phyloP scores from a whole-genome alignment of 2,113 vertebrate genomes.

The Zingel zingel region DNA sequence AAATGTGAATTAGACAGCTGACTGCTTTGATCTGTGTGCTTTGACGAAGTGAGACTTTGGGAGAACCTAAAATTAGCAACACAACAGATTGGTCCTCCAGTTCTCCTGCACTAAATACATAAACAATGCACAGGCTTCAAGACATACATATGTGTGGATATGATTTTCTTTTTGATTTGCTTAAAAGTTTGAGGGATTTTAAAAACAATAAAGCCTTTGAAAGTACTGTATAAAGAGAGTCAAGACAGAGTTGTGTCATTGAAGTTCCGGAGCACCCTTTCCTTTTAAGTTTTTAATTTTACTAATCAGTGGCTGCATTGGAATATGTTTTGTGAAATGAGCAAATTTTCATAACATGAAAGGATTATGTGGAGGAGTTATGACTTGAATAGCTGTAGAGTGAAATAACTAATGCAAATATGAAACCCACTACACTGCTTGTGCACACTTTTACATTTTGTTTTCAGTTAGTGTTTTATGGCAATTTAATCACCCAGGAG shows the following conservation, averaged over 20 bases:
- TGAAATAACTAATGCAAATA: neutral
- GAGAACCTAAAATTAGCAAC: slow-evolving; percentile 33
- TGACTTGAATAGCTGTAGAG: neutral
- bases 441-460: neutral
- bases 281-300: slow-evolving; percentile 5
- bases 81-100: slow-evolving; percentile 17
- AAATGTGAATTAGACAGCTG: slow-evolving; percentile 51
- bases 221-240: neutral
- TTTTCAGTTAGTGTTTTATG: slow-evolving; percentile 6
- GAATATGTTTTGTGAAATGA: slow-evolving; percentile 18
- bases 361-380: slow-evolving; percentile 11
- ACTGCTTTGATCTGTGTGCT: slow-evolving; percentile 25
- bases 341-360: slow-evolving; percentile 13
- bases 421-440: neutral
- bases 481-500: neutral
- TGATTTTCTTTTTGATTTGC: neutral
- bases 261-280: neutral
- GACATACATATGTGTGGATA: neutral
- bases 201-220: neutral
- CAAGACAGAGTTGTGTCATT: neutral
- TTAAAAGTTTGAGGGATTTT: neutral
- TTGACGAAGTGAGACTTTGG: slow-evolving; percentile 33
- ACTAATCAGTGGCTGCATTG: neutral
- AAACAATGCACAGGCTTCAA: slow-evolving; percentile 3
- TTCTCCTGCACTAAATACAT: slow-evolving; percentile 9